phyloP scores from a whole-genome alignment of 2,888 invertebrate genomes.

The Hirtodrosophila alboralis region DNA sequence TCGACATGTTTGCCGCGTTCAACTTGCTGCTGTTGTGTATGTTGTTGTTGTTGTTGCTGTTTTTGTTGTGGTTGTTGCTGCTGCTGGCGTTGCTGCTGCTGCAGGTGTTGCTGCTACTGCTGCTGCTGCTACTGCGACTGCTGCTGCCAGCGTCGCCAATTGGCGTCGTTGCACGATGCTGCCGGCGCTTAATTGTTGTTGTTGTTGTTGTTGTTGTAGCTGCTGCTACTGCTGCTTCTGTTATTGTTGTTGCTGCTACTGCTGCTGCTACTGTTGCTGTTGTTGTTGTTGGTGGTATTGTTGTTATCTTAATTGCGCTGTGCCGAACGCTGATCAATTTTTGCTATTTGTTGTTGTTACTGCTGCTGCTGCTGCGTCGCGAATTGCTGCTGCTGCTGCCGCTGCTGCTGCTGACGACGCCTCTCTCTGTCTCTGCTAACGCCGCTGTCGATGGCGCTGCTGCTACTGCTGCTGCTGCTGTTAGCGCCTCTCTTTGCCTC shows the following conservation, averaged over 20 bases:
- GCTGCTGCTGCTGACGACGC: slow-evolving; percentile 56
- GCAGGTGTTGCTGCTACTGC: slow-evolving; percentile 11
- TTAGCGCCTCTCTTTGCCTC: slow-evolving; percentile 37
- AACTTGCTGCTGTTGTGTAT: slow-evolving; percentile 19
- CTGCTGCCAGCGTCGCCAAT: slow-evolving; percentile 7
- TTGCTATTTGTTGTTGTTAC: slow-evolving; percentile 73
- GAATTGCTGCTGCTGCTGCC: slow-evolving; percentile 53
- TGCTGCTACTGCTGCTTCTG: slow-evolving; percentile 7
- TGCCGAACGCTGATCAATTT: slow-evolving; percentile 78
- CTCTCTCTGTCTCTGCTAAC: slow-evolving; percentile 36
- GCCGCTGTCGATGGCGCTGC: slow-evolving; percentile 29
- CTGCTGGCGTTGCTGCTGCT: slow-evolving; percentile 34
- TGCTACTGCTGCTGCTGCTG: slow-evolving; percentile 39
- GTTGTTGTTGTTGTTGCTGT: slow-evolving; percentile 26
- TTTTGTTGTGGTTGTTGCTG: slow-evolving; percentile 24
- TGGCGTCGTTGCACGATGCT: slow-evolving; percentile 21
- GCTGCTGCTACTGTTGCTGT: slow-evolving; percentile 7
- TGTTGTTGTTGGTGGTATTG: slow-evolving; percentile 31
- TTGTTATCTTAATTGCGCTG: slow-evolving; percentile 57
- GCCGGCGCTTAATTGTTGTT: slow-evolving; percentile 35
- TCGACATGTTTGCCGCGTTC: slow-evolving; percentile 19
- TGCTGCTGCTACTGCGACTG: slow-evolving; percentile 12
- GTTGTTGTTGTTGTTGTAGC: slow-evolving; percentile 11
- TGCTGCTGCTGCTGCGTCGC: slow-evolving; percentile 69
- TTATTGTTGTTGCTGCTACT: slow-evolving; percentile 6